Conservation (phyloP, 2,888 invertebrate species). For the Leptura quadrifasciata region DNA sequence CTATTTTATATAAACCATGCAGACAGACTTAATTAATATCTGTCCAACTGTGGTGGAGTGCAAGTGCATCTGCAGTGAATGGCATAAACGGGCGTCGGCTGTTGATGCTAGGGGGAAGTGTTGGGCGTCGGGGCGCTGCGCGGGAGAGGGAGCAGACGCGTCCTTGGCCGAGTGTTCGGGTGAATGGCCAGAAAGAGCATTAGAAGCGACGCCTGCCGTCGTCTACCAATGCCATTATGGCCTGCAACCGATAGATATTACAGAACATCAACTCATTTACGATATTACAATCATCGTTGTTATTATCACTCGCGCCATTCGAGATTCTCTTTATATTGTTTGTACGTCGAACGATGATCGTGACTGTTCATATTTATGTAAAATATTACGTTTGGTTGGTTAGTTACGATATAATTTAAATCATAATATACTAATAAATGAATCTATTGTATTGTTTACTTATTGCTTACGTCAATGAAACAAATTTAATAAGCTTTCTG, state of each 20-base stretch:
- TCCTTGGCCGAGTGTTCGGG: constrained; percentile 74
- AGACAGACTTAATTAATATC: constrained; percentile 2
- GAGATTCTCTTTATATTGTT: background rate
- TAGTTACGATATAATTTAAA: background rate
- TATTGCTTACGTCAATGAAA: too few relatives aligned
- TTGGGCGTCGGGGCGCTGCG: constrained; percentile 40
- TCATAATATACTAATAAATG: too few relatives aligned
- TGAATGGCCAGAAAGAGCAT: constrained; percentile 69
- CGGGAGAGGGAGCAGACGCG: constrained; percentile 53
- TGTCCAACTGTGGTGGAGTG: constrained; percentile 19
- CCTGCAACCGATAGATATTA: constrained; percentile 23
- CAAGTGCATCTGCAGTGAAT: constrained; percentile 17
- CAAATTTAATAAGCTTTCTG: too few relatives aligned
- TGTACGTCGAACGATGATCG: background rate
- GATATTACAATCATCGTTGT: constrained; percentile 18
- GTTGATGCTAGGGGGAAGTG: constrained; percentile 18
- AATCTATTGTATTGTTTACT: too few relatives aligned
- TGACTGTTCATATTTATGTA: constrained; percentile 2
- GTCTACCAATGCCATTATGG: constrained; percentile 22
- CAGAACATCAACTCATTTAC: constrained; percentile 24
- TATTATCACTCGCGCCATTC: constrained; percentile 9
- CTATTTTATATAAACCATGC: background rate
- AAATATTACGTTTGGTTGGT: background rate
- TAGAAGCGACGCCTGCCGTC: constrained; percentile 37
- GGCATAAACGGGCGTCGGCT: constrained; percentile 34